A percentile compares a stretch with the other conserved stretches of the same genome.
Evolutionary conservation across 2,113 vertebrate species (phyloP).

Genomic region (Aramus guarauna): DNA sequence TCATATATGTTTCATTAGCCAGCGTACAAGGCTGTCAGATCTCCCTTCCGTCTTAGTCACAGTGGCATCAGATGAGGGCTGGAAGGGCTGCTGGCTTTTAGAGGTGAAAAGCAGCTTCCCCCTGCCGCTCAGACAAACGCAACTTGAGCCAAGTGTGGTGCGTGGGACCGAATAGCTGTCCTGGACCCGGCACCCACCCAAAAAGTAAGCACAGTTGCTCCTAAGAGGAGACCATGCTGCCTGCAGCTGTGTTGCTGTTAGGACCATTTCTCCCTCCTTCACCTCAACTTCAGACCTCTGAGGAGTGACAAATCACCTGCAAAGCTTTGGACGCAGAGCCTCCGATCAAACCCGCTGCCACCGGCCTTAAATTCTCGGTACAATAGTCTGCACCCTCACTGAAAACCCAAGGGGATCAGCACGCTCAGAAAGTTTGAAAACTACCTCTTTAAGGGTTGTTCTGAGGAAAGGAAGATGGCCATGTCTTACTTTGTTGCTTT

Average conservation of each 20-base stretch:
- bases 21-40: not conserved
- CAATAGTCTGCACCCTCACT: not conserved
- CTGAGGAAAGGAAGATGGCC: not conserved
- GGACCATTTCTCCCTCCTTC: not conserved
- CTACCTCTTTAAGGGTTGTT: not conserved
- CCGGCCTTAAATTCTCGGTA: not conserved
- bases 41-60: not conserved
- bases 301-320: not conserved
- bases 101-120: not conserved
- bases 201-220: not conserved
- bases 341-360: not conserved
- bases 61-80: not conserved
- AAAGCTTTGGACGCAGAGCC: rapidly evolving
- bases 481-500: not conserved
- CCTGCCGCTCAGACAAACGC: not conserved
- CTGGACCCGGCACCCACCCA: not conserved
- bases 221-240: not conserved
- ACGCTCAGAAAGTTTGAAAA: not conserved
- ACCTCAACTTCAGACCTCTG: not conserved
- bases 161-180: not conserved
- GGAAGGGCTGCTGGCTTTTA: not conserved
- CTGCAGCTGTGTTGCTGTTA: not conserved
- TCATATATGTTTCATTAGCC: not conserved
- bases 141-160: not conserved
- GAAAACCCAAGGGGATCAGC: not conserved